Evolutionary conservation across 2,888 invertebrate genomes (phyloP).

Genomic region (Phymatocera aterrima): DNA sequence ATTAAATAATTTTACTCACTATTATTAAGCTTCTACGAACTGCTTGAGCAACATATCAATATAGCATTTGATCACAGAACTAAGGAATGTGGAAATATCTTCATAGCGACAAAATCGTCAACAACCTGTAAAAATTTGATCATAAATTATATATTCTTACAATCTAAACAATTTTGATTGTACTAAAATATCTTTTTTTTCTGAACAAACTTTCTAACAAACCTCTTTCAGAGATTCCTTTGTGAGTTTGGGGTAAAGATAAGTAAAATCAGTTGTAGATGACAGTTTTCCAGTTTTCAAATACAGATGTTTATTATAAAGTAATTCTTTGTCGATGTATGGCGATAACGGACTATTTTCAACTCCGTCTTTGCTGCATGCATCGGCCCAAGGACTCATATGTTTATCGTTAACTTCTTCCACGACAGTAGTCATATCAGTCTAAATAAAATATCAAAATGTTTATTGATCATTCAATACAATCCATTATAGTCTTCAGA

Average conservation of each 20-base stretch:
- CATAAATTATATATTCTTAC: neutral
- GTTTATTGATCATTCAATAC: neutral
- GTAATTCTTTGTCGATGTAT: constrained; percentile 88
- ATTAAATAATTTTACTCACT: constrained; percentile 16
- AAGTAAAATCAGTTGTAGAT: constrained; percentile 78
- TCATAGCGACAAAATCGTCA: constrained; percentile 88
- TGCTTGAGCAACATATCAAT: constrained; percentile 19
- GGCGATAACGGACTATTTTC: constrained; percentile 93
- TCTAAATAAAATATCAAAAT: constrained; percentile 74
- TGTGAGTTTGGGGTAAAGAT: constrained; percentile 80
- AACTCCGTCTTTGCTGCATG: constrained; percentile 85
- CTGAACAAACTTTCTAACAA: constrained; percentile 3
- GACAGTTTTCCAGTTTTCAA: constrained; percentile 83
- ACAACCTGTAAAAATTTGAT: constrained; percentile 79
- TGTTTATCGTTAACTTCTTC: constrained; percentile 97
- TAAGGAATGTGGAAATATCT: constrained; percentile 87
- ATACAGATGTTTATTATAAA: constrained; percentile 88
- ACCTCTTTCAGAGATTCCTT: constrained; percentile 81
- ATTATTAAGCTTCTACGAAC: constrained; percentile 16
- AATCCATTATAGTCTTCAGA: no score
- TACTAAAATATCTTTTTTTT: constrained; percentile 28
- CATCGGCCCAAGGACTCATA: constrained; percentile 93
- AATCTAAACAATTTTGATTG: neutral
- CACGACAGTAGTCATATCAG: constrained; percentile 87
- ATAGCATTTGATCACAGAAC: constrained; percentile 75